A percentile compares a stretch with the other conserved stretches of the same genome.
phyloP scores from a whole-genome alignment of 2,113 vertebrate genomes.

The Trichechus manatus region DNA sequence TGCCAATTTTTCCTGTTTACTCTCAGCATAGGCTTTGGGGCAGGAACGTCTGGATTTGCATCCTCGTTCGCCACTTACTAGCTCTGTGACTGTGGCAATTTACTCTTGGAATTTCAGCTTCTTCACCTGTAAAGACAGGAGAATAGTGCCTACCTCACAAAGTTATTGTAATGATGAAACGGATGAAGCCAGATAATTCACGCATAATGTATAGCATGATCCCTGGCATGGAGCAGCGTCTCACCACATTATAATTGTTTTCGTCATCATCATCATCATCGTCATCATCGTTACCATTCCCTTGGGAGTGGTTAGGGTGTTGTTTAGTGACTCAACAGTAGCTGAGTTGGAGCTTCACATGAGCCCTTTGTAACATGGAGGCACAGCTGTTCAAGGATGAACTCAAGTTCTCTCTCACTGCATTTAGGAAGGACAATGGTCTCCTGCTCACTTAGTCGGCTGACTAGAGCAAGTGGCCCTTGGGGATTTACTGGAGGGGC shows the following conservation, averaged over 20 bases:
- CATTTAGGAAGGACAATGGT: background rate
- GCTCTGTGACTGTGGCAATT: background rate
- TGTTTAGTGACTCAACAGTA: background rate
- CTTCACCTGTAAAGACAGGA: background rate
- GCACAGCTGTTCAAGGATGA: background rate
- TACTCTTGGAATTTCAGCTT: background rate
- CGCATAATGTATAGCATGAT: rapidly evolving
- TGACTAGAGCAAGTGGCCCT: background rate
- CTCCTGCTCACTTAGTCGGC: background rate
- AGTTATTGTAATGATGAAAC: background rate
- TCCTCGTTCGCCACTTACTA: background rate
- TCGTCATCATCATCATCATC: background rate
- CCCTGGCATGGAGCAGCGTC: background rate
- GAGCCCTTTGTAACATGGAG: background rate
- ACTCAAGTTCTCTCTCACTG: background rate
- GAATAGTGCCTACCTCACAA: background rate
- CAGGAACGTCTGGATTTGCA: background rate
- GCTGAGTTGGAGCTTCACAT: rapidly evolving
- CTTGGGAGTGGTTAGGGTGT: rapidly evolving
- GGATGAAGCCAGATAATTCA: background rate
- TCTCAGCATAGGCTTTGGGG: background rate
- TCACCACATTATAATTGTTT: rapidly evolving
- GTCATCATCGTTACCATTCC: background rate
- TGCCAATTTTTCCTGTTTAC: no score
- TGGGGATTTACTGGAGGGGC: background rate